Conservation (phyloP, 2,888 invertebrate genomes). For the Horisme vitalbata region DNA sequence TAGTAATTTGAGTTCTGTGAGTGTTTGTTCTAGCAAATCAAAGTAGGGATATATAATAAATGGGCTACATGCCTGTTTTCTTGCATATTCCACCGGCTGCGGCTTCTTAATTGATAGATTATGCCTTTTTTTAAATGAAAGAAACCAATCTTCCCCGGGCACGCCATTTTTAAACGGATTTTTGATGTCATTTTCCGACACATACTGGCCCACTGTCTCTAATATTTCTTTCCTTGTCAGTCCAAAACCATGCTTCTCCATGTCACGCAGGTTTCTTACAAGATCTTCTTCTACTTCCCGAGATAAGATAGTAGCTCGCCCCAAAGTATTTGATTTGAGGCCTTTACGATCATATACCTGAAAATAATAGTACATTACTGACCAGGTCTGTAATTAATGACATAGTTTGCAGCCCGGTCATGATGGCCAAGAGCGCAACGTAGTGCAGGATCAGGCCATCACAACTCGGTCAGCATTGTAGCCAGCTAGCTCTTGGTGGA, state of each 20-base stretch:
- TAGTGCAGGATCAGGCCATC: neutral
- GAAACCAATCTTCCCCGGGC: neutral
- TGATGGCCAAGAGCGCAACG: neutral
- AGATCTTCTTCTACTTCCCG: slow-evolving; percentile 36
- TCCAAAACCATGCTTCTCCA: slow-evolving; percentile 33
- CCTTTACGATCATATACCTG: too few relatives aligned
- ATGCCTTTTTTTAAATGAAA: neutral
- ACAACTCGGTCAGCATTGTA: neutral
- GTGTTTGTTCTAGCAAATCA: too few relatives aligned
- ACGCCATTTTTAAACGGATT: slow-evolving; percentile 14
- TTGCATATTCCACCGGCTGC: neutral
- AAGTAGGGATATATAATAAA: too few relatives aligned
- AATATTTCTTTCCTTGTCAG: slow-evolving; percentile 35
- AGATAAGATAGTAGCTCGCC: slow-evolving; percentile 36
- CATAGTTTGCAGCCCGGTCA: neutral
- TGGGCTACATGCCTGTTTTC: too few relatives aligned
- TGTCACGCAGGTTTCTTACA: slow-evolving; percentile 33
- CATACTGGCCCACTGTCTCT: slow-evolving; percentile 40
- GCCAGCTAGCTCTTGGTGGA: neutral
- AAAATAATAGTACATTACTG: slow-evolving; percentile 1
- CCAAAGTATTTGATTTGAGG: slow-evolving; percentile 28
- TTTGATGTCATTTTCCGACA: slow-evolving; percentile 34
- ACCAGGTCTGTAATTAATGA: slow-evolving; percentile 9
- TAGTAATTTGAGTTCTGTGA: too few relatives aligned
- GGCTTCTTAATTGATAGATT: neutral